These are phyloP conservation scores for Ennomos quercinarius DNA, from an alignment of 2,888 invertebrate genomes.

Conservation along the genomic window DNA sequence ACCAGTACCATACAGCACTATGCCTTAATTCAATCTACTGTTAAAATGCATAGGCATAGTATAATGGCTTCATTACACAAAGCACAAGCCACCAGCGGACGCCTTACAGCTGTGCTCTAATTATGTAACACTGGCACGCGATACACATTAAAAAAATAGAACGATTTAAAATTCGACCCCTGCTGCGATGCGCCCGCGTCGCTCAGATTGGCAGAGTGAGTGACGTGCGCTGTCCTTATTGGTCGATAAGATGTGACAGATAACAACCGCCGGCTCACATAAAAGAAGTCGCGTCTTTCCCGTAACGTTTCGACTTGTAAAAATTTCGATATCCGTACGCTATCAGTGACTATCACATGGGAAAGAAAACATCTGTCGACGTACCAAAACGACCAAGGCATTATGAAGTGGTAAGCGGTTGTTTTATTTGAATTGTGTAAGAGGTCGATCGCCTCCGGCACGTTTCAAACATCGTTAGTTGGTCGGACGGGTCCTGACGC, in stretches of 20 bases:
- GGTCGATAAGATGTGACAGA: constrained; percentile 84
- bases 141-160: constrained; percentile 68
- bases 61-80: constrained; percentile 35
- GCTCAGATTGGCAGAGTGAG: constrained; percentile 81
- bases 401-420: constrained; percentile 56
- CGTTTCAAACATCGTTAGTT: constrained; percentile 62
- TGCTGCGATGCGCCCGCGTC: constrained; percentile 71
- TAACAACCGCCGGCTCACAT: constrained; percentile 76
- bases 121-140: constrained; percentile 77
- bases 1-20: neutral
- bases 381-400: constrained; percentile 54
- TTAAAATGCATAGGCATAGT: constrained; percentile 4
- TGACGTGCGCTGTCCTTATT: constrained; percentile 83
- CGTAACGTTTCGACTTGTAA: constrained; percentile 73
- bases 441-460: constrained; percentile 65
- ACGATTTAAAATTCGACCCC: constrained; percentile 77
- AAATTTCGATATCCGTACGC: constrained; percentile 58
- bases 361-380: constrained; percentile 82
- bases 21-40: constrained; percentile 5
- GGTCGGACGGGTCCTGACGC: constrained; percentile 52
- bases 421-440: constrained; percentile 69
- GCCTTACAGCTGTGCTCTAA: constrained; percentile 41
- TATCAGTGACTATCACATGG: constrained; percentile 74
- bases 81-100: constrained; percentile 21
- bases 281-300: constrained; percentile 77